Base-by-base conservation (phyloP, 2,113 vertebrate genomes). In the Grammomys dolichurus region DNA sequence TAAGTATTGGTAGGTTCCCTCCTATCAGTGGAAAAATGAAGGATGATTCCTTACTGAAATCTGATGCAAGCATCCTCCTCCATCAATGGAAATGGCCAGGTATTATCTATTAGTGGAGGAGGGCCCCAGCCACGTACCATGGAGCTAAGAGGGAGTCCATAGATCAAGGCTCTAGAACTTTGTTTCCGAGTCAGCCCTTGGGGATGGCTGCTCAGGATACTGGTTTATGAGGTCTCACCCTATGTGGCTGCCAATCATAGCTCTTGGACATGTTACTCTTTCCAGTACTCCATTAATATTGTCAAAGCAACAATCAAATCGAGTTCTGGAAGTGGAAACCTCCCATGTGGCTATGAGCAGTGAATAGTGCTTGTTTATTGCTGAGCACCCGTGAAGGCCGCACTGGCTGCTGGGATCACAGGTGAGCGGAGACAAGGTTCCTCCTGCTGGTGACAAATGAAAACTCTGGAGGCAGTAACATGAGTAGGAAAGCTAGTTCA, bases 1-100 rank as follows among this genome's bases (percentile, higher is more conserved):
- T 73, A 58, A 95, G 92, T 90, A 69, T 97, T 97, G 95, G 95
- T 94, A 97, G 93, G 86, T 93, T 96, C 70, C 28, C 60, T 86
- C 93, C 67, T 92, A 93, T 78, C 46, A 19, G 60, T 81, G 92
- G 89, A 86, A 97, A 91, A 86, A 91, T 33, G 70, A 54, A 95
- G 72, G 60, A 73, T 73, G 94, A 43, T 94, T 97, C 86, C 75
- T 90, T 93, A 92, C 95, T 98, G 48, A 87, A 81, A 85, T 14
- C 80, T 13, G 76, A 96, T 96, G 88, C 95, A 40, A 90, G 91
- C 65, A 88, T 92, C 86, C 60, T 95, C 92, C 60, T 93, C 84
- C 58, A 78, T 46, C 87, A 60, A 14, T 89, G 48, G 73, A 95
- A 97, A 86, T 97, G 97, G 98, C 94, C 40, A 95, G 81, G 58